Conservation (phyloP, 2,113 vertebrate species). For the Halichoerus grypus region DNA sequence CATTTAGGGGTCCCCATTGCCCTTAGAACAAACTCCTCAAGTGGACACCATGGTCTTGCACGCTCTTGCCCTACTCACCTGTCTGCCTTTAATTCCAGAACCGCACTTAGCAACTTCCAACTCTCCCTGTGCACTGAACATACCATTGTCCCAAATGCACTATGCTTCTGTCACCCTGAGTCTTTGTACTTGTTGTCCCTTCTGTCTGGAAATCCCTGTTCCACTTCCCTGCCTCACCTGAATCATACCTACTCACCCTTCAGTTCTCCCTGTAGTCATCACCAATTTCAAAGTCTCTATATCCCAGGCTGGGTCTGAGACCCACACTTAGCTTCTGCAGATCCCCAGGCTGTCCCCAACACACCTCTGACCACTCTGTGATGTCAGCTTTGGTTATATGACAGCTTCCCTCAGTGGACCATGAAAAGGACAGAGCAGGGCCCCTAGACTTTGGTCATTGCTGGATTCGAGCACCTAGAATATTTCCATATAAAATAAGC, state of each 20-base stretch:
- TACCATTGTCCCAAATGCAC: neutral
- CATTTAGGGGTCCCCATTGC: neutral
- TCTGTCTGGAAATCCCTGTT: neutral
- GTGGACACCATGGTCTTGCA: neutral
- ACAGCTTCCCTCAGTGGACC: neutral
- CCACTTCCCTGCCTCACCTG: neutral
- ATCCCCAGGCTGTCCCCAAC: too few relatives aligned
- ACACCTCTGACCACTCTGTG: neutral
- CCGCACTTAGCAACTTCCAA: too few relatives aligned
- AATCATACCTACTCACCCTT: neutral
- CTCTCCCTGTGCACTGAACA: neutral
- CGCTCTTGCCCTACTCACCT: neutral
- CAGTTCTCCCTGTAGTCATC: neutral
- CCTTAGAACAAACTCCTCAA: neutral
- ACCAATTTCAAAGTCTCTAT: neutral
- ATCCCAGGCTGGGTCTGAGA: neutral
- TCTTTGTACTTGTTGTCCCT: neutral
- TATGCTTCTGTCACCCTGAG: neutral
- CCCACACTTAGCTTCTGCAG: neutral
- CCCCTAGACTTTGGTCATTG: neutral
- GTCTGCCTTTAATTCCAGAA: neutral
- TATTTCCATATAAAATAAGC: neutral
- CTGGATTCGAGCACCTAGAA: neutral
- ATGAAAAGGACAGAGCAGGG: neutral
- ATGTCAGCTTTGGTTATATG: neutral